Evolutionary conservation across 2,113 vertebrate genomes (phyloP).

Genomic region (Trogon melanurus): DNA sequence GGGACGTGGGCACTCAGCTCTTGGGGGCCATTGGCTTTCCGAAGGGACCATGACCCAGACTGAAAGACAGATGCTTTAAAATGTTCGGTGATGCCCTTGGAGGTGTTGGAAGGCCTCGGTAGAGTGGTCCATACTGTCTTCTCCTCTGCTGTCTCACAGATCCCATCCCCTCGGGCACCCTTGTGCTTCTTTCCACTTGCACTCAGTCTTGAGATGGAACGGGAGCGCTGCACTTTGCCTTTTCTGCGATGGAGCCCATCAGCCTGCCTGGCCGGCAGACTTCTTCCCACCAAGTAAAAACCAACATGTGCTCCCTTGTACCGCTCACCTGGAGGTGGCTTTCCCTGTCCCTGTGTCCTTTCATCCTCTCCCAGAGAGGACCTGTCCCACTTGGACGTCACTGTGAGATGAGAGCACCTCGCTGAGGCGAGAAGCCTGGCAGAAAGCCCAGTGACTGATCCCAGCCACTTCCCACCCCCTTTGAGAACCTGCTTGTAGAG

Average conservation of each 20-base stretch:
- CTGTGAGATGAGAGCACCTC: background rate
- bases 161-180: background rate
- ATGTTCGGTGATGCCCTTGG: background rate
- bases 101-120: background rate
- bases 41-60: background rate
- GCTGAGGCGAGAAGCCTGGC: background rate
- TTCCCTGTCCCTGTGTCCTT: background rate
- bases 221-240: background rate
- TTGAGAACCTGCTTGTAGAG: background rate
- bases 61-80: background rate
- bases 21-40: background rate
- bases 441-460: background rate
- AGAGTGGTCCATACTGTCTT: background rate
- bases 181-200: background rate
- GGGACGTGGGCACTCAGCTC: background rate
- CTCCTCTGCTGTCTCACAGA: background rate
- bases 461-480: background rate
- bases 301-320: background rate
- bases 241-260: background rate
- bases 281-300: background rate
- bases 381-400: background rate
- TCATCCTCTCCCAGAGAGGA: background rate
- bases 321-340: background rate
- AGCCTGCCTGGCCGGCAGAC: background rate
- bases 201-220: background rate